Percentiles rank a stretch among this genome's conserved stretches.
Evolutionary conservation across 2,113 vertebrate genomes (phyloP).

Genomic region (Gasterosteus nipponicus): DNA sequence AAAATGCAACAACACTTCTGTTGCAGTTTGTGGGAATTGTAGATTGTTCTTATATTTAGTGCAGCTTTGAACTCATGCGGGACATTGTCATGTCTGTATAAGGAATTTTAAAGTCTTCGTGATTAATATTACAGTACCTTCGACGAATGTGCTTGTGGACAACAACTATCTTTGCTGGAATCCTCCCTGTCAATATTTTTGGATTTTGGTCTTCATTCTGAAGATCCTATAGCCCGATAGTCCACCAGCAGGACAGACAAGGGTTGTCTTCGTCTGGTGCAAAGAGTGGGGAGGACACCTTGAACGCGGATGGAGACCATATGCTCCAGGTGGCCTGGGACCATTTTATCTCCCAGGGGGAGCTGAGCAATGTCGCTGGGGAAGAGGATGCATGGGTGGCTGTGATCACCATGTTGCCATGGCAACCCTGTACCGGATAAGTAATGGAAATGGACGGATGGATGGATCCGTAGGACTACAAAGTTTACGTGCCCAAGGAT

Average conservation of each 20-base stretch:
- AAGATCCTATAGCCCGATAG: not conserved
- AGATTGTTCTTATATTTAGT: not conserved
- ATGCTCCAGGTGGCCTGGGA: conserved; percentile 14
- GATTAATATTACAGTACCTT: not conserved
- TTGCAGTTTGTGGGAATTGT: not conserved
- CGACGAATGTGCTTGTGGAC: not conserved
- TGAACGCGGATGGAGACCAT: not conserved
- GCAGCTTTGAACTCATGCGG: not conserved
- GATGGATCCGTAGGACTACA: not conserved
- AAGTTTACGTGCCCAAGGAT: not conserved
- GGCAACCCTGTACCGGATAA: conserved; percentile 23
- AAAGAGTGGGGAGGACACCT: not conserved
- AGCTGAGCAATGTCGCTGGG: not conserved
- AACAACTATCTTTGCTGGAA: not conserved
- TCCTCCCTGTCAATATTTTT: not conserved
- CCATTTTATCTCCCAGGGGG: conserved; percentile 17
- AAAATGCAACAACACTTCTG: not conserved
- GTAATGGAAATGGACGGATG: conserved; percentile 2
- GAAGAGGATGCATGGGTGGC: conserved; percentile 15
- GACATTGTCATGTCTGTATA: not conserved
- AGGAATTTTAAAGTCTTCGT: not conserved
- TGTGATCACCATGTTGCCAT: conserved; percentile 36
- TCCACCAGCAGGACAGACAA: not conserved
- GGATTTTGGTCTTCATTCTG: not conserved
- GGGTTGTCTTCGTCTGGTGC: not conserved